These are phyloP conservation scores for Schizotus pectinicornis DNA, from an alignment of 2,888 invertebrate genomes.

Conservation along the genomic window DNA sequence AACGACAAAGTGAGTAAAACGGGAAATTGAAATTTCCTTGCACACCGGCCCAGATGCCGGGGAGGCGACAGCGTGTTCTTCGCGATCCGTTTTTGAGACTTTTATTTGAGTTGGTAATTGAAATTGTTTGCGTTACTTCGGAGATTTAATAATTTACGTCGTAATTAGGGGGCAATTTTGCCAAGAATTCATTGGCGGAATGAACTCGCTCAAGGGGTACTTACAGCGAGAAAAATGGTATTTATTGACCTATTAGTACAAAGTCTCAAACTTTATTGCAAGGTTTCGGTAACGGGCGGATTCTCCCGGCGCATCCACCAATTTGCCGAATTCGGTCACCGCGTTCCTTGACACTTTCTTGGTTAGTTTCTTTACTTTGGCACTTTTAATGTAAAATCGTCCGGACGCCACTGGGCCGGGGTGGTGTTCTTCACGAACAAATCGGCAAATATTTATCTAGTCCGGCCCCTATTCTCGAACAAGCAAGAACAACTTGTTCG, in stretches of 20 bases:
- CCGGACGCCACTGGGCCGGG: too few species aligned
- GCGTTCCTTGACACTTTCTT: background rate
- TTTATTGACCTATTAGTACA: too few species aligned
- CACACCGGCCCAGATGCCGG: background rate
- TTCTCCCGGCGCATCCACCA: constrained; percentile 4
- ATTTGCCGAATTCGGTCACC: background rate
- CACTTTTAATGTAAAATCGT: too few species aligned
- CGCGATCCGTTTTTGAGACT: constrained; percentile 17
- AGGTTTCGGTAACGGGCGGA: too few species aligned
- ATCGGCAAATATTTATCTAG: too few species aligned
- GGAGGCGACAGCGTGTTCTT: too few species aligned
- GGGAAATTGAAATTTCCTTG: background rate
- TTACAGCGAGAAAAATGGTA: too few species aligned
- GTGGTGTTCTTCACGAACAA: too few species aligned
- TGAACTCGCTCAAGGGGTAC: too few species aligned
- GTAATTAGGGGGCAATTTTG: constrained; percentile 19
- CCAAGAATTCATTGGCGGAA: too few species aligned
- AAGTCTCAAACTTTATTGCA: too few species aligned
- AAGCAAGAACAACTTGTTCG: constrained; percentile 11
- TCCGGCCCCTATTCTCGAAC: background rate
- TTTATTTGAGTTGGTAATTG: constrained; percentile 29
- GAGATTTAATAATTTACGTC: constrained; percentile 27
- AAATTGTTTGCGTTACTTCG: constrained; percentile 26
- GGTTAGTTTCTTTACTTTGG: too few species aligned
- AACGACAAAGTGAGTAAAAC: background rate